Percentiles rank a stretch among this genome's conserved stretches.
These are phyloP conservation scores for Eilema griseolum DNA, from an alignment of 2,888 invertebrate species.

Conservation along the genomic window DNA sequence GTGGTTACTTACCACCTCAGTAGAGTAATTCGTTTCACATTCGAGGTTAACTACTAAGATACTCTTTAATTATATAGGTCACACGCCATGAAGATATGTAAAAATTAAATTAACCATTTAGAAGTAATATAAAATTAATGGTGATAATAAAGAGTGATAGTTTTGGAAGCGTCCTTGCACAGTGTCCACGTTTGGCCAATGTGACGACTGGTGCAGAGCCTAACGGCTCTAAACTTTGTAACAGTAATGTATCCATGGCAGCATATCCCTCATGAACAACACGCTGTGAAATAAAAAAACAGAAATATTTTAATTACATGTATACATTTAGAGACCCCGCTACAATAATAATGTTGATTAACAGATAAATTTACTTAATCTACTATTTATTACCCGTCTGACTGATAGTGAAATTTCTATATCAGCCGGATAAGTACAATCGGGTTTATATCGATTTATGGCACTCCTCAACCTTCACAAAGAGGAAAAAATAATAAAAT, in stretches of 20 bases:
- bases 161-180: background rate
- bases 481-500: background rate
- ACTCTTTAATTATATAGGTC: constrained; percentile 4
- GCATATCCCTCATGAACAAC: constrained; percentile 80
- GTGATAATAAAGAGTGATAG: constrained; percentile 6
- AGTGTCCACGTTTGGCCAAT: constrained; percentile 34
- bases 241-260: constrained; percentile 75
- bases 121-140: constrained; percentile 16
- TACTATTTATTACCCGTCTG: background rate
- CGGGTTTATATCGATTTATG: background rate
- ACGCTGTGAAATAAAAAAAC: constrained; percentile 61
- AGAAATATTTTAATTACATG: constrained; percentile 5
- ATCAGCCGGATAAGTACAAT: background rate
- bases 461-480: background rate
- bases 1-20: constrained; percentile 1
- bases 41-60: constrained; percentile 6
- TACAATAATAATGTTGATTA: constrained; percentile 3
- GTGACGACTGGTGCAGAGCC: constrained; percentile 40
- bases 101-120: constrained; percentile 19
- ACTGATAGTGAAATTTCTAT: background rate
- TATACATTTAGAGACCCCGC: constrained; percentile 13
- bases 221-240: constrained; percentile 61
- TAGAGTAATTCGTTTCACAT: constrained; percentile 6
- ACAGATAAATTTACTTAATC: constrained; percentile 4
- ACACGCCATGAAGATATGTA: background rate